Conservation (phyloP, 2,888 invertebrate species). For the Pterostichus madidus region DNA sequence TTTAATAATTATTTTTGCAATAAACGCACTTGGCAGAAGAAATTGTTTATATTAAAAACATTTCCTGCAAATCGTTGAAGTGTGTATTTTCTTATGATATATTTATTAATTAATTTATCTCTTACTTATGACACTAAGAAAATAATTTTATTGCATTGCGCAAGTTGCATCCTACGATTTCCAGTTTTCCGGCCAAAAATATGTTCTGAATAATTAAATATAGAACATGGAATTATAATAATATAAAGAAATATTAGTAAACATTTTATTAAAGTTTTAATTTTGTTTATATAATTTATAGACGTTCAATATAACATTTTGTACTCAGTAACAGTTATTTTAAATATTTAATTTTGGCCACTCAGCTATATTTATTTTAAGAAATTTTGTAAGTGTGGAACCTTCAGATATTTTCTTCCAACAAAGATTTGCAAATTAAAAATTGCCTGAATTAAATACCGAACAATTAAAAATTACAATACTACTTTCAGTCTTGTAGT, state of each 20-base stretch:
- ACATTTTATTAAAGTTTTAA: constrained; percentile 11
- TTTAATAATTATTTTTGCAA: constrained; percentile 27
- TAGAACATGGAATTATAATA: constrained; percentile 15
- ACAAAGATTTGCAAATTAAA: constrained; percentile 17
- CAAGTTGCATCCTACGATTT: constrained; percentile 37
- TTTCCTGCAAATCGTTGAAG: not conserved
- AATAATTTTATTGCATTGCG: constrained; percentile 14
- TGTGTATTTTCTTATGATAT: not conserved
- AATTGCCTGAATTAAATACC: not conserved
- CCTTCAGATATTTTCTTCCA: constrained; percentile 55
- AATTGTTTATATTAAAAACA: constrained; percentile 18
- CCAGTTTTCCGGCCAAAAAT: constrained; percentile 12
- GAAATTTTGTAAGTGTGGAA: constrained; percentile 61
- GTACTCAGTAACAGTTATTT: constrained; percentile 63
- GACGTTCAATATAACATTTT: constrained; percentile 31
- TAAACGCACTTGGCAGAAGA: constrained; percentile 11
- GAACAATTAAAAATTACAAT: not conserved
- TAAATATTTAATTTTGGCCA: constrained; percentile 66
- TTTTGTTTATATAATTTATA: constrained; percentile 36
- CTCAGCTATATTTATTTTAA: constrained; percentile 63
- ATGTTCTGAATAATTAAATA: not conserved
- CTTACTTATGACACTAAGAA: not conserved
- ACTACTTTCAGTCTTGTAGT: not conserved
- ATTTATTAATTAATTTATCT: constrained; percentile 30
- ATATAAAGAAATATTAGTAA: constrained; percentile 18